A percentile compares a stretch with the other conserved stretches of the same genome.
phyloP scores from a whole-genome alignment of 2,797 vertebrate genomes.

The Hafferia zeledoni region DNA sequence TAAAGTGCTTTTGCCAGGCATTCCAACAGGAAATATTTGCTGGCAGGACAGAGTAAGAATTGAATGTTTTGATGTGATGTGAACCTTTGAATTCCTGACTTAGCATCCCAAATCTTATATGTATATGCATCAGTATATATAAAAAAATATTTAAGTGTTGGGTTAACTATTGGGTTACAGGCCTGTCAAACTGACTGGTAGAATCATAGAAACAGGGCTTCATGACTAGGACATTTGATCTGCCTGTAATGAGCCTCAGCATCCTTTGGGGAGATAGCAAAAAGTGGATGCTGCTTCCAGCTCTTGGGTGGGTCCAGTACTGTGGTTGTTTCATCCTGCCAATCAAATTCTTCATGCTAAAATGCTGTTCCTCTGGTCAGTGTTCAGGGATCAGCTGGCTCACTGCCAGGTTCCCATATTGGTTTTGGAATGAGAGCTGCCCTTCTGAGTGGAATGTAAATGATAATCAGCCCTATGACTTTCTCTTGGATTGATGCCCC shows the following conservation, averaged over 20 bases:
- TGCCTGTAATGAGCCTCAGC: background rate
- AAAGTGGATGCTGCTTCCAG: background rate
- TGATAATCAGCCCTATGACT: background rate
- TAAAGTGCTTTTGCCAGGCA: background rate
- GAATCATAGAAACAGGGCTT: background rate
- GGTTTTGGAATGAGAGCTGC: background rate
- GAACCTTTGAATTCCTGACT: background rate
- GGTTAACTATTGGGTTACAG: background rate
- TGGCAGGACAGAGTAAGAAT: background rate
- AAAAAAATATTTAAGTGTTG: no score
- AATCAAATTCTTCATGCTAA: background rate
- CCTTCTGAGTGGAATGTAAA: background rate
- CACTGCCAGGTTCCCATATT: background rate
- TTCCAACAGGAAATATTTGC: background rate
- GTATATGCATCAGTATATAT: fast-evolving
- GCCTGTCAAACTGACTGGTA: background rate
- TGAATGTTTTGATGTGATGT: background rate
- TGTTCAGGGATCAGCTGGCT: background rate
- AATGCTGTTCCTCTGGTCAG: background rate
- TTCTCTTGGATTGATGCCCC: background rate
- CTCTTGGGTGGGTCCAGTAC: background rate
- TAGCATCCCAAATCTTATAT: background rate
- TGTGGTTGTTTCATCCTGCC: background rate
- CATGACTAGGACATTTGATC: background rate
- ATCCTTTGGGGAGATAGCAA: background rate